Conservation (phyloP, 1,140 invertebrate species). For the Meloidogyne chitwoodi region DNA sequence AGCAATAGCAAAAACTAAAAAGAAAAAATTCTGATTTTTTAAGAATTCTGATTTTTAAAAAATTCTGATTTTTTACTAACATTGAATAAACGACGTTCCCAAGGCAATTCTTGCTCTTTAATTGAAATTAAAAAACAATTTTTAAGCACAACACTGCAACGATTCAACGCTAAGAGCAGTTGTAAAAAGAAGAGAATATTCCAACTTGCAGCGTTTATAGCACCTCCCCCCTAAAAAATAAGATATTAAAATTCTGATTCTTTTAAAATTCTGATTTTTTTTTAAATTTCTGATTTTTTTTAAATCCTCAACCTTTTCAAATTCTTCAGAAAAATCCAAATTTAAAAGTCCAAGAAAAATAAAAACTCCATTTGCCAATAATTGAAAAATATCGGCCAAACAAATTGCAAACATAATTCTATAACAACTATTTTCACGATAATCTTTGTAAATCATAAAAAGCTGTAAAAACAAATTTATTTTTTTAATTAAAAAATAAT, state of each 20-base stretch:
- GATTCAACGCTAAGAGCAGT: background rate
- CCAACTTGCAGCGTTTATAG: background rate
- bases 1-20: background rate
- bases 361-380: background rate
- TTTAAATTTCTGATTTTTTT: too few relatives aligned
- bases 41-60: background rate
- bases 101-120: background rate
- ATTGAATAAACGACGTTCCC: background rate
- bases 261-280: too few relatives aligned
- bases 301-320: background rate
- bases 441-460: background rate
- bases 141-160: background rate
- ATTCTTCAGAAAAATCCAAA: background rate
- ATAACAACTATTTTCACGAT: background rate
- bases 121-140: background rate
- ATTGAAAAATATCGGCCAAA: background rate
- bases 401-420: background rate
- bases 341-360: background rate
- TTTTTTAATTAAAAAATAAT: background rate
- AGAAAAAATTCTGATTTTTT: background rate
- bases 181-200: background rate
- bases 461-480: background rate
- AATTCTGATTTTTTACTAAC: background rate
- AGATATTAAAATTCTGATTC: too few relatives aligned
- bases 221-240: background rate